Evolutionary conservation across 2,113 vertebrate genomes (phyloP), one percentile per base, ranked within the genome.

Genomic region (Pteropus alecto): DNA sequence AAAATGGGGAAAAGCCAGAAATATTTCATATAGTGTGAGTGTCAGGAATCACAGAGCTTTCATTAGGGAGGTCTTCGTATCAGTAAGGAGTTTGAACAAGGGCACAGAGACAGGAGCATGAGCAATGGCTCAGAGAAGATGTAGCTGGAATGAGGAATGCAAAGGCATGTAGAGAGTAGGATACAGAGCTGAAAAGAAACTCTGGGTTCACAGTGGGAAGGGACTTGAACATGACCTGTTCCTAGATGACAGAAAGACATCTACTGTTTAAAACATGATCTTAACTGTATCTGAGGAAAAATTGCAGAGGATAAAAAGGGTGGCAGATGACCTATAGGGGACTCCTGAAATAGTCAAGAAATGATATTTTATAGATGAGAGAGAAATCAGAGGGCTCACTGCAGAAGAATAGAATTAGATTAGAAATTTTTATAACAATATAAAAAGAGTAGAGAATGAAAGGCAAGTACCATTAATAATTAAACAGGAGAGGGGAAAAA

Each of bases 361-460:
- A 95, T 19, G 19, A 22, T 51, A 9, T 63, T 65, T 90, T 58
- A 67, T 8, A 94, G 48, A 71, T 4, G 24, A 93, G 14, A 61
- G 15, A 74, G 33, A 76, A 81, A 83, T 70, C 19, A 54, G 0
- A 84, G 7, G 18, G n/a, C 21, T 91, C n/a, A 48, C 9, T 79
- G 5, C 30, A 60, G 1, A 85, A 73, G 13, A 90, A 90, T 10
- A 70, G 1, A 15, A 16, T 58, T 3, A 33, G 16, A 81, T 81
- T 28, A 68, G 13, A 81, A 48, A 3, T 51, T 94, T 38, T 84
- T n/a, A 56, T 79, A 89, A 71, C 35, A 82, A 68, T 33, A 87
- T 3, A 76, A 5, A 79, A 26, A 95, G n/a, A 78, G 73, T 7
- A 94, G 24, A 87, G 61, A 89, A 92, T 70, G 58, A 68, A 97